Percentiles rank a stretch among this genome's conserved stretches.
Evolutionary conservation across 2,888 invertebrate species (phyloP).

Genomic region (Amblyjoppa fuscipennis): DNA sequence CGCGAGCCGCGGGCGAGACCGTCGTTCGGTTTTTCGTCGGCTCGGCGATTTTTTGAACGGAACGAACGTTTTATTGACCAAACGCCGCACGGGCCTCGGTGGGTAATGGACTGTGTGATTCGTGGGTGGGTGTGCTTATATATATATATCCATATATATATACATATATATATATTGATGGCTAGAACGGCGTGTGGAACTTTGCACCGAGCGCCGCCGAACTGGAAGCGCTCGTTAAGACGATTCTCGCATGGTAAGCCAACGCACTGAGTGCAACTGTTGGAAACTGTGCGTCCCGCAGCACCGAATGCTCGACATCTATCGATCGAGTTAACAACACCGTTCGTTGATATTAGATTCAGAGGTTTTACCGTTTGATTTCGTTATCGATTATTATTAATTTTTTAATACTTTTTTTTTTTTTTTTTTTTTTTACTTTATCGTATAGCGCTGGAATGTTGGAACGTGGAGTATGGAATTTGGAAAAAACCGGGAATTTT

Average conservation of each 20-base stretch:
- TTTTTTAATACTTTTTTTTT: neutral
- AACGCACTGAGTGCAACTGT: neutral
- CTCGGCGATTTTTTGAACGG: constrained; percentile 3
- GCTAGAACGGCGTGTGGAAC: neutral
- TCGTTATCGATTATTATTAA: neutral
- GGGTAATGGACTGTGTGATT: constrained; percentile 25
- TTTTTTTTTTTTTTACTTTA: neutral
- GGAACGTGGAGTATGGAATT: too few relatives aligned
- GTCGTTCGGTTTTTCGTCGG: constrained; percentile 9
- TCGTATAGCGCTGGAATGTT: neutral
- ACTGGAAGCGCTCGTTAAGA: neutral
- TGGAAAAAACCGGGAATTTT: too few relatives aligned
- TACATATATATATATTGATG: neutral
- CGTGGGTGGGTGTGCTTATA: neutral
- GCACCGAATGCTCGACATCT: neutral
- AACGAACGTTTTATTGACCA: constrained; percentile 74
- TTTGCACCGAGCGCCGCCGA: neutral
- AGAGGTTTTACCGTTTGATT: too few relatives aligned
- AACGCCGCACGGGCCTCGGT: constrained; percentile 65
- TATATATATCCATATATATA: neutral
- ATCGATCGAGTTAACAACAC: neutral
- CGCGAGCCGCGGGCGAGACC: neutral
- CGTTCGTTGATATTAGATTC: neutral
- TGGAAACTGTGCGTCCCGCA: neutral
- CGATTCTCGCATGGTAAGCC: neutral